A percentile compares a stretch with the other conserved stretches of the same genome.
These are phyloP conservation scores for Unio pictorum DNA, from an alignment of 2,888 invertebrate species.

Conservation along the genomic window DNA sequence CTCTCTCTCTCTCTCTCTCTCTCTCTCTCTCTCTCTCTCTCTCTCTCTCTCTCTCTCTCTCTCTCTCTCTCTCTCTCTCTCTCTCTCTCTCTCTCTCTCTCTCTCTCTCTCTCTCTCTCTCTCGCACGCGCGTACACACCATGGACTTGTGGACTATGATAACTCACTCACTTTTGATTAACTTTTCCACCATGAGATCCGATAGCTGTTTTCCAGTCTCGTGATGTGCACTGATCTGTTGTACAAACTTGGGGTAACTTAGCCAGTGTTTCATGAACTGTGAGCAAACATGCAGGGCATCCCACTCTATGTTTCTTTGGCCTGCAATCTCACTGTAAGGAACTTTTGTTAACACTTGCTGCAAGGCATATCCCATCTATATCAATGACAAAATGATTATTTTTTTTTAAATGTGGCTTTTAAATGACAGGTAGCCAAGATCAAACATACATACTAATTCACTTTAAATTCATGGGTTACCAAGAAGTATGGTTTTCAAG, in stretches of 20 bases:
- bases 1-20: no score
- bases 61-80: no score
- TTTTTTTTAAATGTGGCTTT: no score
- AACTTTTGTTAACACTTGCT: slow-evolving; percentile 87
- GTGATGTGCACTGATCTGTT: slow-evolving; percentile 82
- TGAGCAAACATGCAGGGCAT: slow-evolving; percentile 87
- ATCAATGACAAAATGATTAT: slow-evolving; percentile 33
- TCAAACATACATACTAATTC: neutral
- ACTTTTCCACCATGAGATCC: slow-evolving; percentile 76
- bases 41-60: no score
- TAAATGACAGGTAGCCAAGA: neutral
- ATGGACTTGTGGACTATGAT: no score
- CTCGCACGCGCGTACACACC: no score
- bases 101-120: no score
- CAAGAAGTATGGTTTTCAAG: no score
- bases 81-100: no score
- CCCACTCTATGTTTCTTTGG: slow-evolving; percentile 92
- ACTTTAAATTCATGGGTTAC: no score
- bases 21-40: no score
- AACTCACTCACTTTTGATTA: slow-evolving; percentile 73
- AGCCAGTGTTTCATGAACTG: slow-evolving; percentile 87
- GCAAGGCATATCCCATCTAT: slow-evolving; percentile 88
- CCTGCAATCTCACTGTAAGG: slow-evolving; percentile 90
- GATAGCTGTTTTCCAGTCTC: slow-evolving; percentile 82
- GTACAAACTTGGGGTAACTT: slow-evolving; percentile 77